Evolutionary conservation across 2,113 vertebrate genomes (phyloP).

Genomic region (Suricata suricatta): DNA sequence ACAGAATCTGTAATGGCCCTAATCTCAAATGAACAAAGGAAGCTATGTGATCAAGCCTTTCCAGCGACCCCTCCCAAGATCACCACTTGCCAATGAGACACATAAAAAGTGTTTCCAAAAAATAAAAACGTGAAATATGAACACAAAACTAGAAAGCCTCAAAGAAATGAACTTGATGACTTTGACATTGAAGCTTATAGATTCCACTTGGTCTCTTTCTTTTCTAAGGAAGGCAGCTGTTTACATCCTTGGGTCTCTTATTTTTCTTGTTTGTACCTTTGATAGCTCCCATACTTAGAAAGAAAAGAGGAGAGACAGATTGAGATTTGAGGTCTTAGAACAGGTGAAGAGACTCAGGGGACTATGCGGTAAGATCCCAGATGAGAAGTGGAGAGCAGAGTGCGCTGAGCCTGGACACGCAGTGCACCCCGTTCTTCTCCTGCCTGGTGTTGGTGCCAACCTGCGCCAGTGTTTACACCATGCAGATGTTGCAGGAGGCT

Average conservation of each 20-base stretch:
- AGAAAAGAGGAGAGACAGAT: not conserved
- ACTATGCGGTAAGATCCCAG: not conserved
- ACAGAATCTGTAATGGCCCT: not conserved
- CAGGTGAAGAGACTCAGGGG: not conserved
- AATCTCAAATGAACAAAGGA: not conserved
- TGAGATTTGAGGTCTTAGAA: not conserved
- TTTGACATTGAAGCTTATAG: not conserved
- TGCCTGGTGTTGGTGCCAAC: not conserved
- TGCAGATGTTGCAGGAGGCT: not conserved
- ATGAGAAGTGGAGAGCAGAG: not conserved
- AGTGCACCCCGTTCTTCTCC: not conserved
- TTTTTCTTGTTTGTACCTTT: not conserved
- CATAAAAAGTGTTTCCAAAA: not conserved
- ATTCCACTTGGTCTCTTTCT: not conserved
- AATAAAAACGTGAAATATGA: not conserved
- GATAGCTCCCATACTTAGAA: not conserved
- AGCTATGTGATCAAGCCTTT: not conserved
- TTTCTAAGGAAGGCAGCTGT: not conserved
- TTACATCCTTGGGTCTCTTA: not conserved
- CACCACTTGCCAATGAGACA: not conserved
- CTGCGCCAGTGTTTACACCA: not conserved
- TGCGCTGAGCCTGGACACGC: not conserved
- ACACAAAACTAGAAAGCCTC: not conserved
- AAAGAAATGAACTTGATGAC: not conserved
- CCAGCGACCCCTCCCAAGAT: not conserved